These are phyloP conservation scores for Microctonus aethiopoides DNA, from an alignment of 2,888 invertebrate species.

Conservation along the genomic window DNA sequence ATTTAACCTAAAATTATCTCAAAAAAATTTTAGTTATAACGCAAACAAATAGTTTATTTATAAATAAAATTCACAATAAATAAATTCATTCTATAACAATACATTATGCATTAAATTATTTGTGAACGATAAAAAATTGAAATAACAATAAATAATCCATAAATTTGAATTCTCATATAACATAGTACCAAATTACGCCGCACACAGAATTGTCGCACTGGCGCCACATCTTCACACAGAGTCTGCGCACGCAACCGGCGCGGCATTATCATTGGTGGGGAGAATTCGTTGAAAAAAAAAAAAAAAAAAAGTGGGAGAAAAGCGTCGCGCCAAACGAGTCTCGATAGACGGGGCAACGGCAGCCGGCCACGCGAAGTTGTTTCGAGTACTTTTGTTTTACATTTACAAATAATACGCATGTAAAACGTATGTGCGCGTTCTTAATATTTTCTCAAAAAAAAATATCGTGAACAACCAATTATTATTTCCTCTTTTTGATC, in stretches of 20 bases:
- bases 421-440: conserved; percentile 11
- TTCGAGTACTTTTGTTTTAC: conserved; percentile 25
- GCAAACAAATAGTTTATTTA: too few species aligned
- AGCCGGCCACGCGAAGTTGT: conserved; percentile 49
- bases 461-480: too few species aligned
- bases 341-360: conserved; percentile 43
- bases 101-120: too few species aligned
- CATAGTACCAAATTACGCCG: too few species aligned
- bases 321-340: conserved; percentile 34
- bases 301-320: conserved; percentile 38
- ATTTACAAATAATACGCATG: conserved; percentile 9
- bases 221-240: neutral
- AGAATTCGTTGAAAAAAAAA: conserved; percentile 20
- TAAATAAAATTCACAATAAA: too few species aligned
- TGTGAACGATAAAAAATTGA: too few species aligned
- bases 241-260: neutral
- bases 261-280: conserved; percentile 25
- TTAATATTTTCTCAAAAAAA: conserved; percentile 26
- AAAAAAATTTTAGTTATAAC: too few species aligned
- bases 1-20: too few species aligned
- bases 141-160: too few species aligned
- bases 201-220: neutral
- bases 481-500: conserved; percentile 22
- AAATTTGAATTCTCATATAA: neutral
- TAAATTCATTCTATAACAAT: too few species aligned